Percentiles rank a stretch among this genome's conserved stretches.
Conservation (phyloP, 2,797 vertebrate genomes). For the Pelobates cultripes region DNA sequence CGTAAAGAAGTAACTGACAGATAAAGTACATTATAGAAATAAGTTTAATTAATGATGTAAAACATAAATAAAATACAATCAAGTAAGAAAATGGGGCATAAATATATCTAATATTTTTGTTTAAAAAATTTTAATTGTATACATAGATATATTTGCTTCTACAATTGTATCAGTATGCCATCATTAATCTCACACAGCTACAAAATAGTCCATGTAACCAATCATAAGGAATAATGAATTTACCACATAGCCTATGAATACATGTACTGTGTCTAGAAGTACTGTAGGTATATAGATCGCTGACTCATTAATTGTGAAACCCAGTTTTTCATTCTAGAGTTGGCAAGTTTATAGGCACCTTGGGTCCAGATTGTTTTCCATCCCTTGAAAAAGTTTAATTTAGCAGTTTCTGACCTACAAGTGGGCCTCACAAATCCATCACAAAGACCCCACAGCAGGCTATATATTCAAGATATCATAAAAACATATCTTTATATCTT, state of each 20-base stretch:
- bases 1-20: too few relatives aligned
- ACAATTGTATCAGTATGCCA: neutral
- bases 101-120: too few relatives aligned
- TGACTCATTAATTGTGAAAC: slow-evolving; percentile 42
- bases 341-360: slow-evolving; percentile 51
- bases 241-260: slow-evolving; percentile 24
- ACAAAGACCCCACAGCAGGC: slow-evolving; percentile 30
- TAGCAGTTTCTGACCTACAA: slow-evolving; percentile 26
- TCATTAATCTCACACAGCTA: neutral
- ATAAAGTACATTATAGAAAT: too few relatives aligned
- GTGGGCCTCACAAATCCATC: slow-evolving; percentile 47
- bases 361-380: slow-evolving; percentile 51
- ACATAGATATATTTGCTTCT: neutral
- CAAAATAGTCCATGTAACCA: neutral
- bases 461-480: slow-evolving; percentile 25
- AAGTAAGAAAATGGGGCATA: too few relatives aligned
- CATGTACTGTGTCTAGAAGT: slow-evolving; percentile 27
- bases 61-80: too few relatives aligned
- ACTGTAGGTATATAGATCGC: slow-evolving; percentile 38
- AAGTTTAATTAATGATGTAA: too few relatives aligned
- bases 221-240: slow-evolving; percentile 22
- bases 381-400: slow-evolving; percentile 34
- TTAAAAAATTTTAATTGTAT: too few relatives aligned
- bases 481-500: slow-evolving; percentile 39
- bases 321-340: slow-evolving; percentile 40